These are phyloP conservation scores for Xanthorhoe spadicearia DNA, from an alignment of 2,888 invertebrate species.

Conservation along the genomic window DNA sequence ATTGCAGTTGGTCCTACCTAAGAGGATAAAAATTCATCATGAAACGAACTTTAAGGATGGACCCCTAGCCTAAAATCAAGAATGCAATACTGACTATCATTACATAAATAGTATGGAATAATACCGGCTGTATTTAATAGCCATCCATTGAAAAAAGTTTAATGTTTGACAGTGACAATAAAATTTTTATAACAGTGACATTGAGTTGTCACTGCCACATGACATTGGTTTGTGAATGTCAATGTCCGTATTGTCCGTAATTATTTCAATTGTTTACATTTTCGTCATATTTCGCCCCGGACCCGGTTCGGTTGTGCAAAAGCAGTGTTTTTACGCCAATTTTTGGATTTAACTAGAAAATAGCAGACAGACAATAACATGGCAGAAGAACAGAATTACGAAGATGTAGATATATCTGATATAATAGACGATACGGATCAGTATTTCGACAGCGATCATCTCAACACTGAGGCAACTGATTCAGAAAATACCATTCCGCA, in stretches of 20 bases:
- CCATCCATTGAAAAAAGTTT: too few species aligned
- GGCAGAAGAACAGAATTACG: constrained; percentile 69
- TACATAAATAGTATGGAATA: too few species aligned
- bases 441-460: constrained; percentile 56
- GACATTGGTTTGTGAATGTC: background rate
- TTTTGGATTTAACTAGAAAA: background rate
- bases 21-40: too few species aligned
- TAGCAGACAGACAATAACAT: constrained; percentile 46
- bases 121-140: too few species aligned
- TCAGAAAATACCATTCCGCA: constrained; percentile 57
- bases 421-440: constrained; percentile 71
- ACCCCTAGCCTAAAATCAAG: too few species aligned
- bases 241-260: too few species aligned
- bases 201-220: background rate
- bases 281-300: background rate
- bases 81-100: too few species aligned
- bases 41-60: too few species aligned
- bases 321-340: background rate
- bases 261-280: background rate
- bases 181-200: background rate
- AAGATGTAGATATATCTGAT: constrained; percentile 70
- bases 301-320: too few species aligned
- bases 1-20: too few species aligned
- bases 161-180: background rate
- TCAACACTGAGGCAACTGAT: constrained; percentile 54